phyloP scores from a whole-genome alignment of 2,888 invertebrate genomes.

The Cacoxenus indagator region DNA sequence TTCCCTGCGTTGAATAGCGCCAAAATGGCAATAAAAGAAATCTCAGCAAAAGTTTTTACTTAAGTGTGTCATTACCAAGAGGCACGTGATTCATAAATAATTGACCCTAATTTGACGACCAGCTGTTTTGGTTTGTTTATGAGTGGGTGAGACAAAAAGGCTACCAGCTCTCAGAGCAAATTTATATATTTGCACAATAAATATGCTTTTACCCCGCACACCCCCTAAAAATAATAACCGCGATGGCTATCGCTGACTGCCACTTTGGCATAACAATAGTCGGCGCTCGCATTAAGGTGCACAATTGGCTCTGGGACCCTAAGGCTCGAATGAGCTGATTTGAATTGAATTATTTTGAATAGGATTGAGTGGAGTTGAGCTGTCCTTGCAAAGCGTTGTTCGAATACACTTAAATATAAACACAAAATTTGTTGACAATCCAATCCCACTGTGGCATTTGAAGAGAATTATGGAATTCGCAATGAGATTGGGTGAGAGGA shows the following conservation, averaged over 20 bases:
- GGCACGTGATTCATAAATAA: slow-evolving; percentile 36
- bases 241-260: no score
- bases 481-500: slow-evolving; percentile 1
- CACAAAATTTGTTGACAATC: no score
- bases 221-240: slow-evolving; percentile 24
- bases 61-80: slow-evolving; percentile 38
- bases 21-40: background rate
- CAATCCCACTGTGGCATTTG: no score
- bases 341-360: no score
- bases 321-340: no score
- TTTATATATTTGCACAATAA: background rate
- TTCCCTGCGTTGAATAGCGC: background rate
- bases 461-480: slow-evolving; percentile 23
- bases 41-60: background rate
- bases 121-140: background rate
- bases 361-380: no score
- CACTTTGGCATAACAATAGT: no score
- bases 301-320: no score
- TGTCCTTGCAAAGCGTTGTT: no score
- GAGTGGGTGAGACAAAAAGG: background rate
- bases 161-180: background rate
- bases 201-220: background rate
- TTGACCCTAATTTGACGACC: slow-evolving; percentile 34
- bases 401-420: no score
- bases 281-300: no score